A percentile compares a stretch with the other conserved stretches of the same genome.
These are phyloP conservation scores for Ceyx margarethae DNA, from an alignment of 2,113 vertebrate genomes.

Conservation along the genomic window DNA sequence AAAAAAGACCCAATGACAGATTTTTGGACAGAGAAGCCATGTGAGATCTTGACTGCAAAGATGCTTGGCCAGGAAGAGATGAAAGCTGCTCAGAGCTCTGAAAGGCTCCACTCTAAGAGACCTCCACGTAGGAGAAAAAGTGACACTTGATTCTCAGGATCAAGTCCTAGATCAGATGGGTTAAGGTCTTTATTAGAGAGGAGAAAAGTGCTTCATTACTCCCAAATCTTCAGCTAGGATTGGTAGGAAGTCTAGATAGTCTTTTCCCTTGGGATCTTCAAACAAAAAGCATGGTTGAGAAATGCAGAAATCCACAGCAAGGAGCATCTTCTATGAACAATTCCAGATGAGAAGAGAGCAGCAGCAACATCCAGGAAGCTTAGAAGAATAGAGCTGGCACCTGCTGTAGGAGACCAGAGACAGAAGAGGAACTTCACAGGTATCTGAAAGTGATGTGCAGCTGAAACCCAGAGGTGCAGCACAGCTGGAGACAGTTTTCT, in stretches of 20 bases:
- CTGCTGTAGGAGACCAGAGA: background rate
- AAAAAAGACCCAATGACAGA: background rate
- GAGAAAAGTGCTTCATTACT: background rate
- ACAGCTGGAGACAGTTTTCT: background rate
- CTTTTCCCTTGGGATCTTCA: background rate
- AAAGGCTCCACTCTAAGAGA: background rate
- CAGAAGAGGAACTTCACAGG: background rate
- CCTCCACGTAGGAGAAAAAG: background rate
- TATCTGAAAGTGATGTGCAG: rapidly evolving
- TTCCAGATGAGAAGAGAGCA: background rate
- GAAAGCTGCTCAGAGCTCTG: background rate
- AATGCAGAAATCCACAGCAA: background rate
- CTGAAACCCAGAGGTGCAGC: background rate
- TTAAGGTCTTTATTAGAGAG: background rate
- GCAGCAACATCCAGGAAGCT: background rate
- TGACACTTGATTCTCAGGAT: background rate
- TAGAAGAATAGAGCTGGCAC: rapidly evolving
- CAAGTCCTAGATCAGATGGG: background rate
- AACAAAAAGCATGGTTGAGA: background rate
- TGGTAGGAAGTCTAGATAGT: background rate
- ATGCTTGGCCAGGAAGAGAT: background rate
- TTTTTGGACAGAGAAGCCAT: background rate
- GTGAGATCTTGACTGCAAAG: background rate
- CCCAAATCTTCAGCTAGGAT: background rate
- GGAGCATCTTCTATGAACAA: background rate